A percentile compares a stretch with the other conserved stretches of the same genome.
These are phyloP conservation scores for Trachythela sp. DNA, from an alignment of 64 coral and sea anemone genomes.

Conservation along the genomic window DNA sequence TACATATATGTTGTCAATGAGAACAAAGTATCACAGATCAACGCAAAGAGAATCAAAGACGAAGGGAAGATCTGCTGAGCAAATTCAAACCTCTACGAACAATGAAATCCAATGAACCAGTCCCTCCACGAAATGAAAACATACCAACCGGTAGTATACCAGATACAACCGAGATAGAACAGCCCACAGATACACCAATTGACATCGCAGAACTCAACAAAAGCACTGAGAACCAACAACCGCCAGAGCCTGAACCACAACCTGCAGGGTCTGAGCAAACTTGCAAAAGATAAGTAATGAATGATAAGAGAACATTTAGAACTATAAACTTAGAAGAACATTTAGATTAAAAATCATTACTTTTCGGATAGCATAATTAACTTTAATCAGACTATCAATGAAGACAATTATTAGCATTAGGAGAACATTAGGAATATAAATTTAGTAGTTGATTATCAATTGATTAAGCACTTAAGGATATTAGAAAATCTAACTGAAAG, in stretches of 20 bases:
- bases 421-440: too few relatives aligned
- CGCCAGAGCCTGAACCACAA: not conserved
- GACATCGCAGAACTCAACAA: not conserved
- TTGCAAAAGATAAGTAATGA: not conserved
- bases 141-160: not conserved
- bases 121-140: not conserved
- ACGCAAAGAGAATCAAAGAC: constrained; percentile 37
- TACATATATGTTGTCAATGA: not conserved
- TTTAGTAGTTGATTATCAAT: too few relatives aligned
- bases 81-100: constrained; percentile 37
- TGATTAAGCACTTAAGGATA: too few relatives aligned
- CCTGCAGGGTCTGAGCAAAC: not conserved
- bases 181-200: not conserved
- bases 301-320: not conserved
- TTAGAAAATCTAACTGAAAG: too few relatives aligned
- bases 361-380: not conserved
- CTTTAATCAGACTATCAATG: not conserved
- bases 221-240: not conserved
- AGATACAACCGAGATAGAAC: not conserved
- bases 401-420: too few relatives aligned
- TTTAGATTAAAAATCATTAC: not conserved
- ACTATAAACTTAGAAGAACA: not conserved
- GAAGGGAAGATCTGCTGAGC: not conserved
- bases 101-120: not conserved
- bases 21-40: constrained; percentile 24